phyloP scores from a whole-genome alignment of 2,113 vertebrate genomes.

The Chaenocephalus aceratus region DNA sequence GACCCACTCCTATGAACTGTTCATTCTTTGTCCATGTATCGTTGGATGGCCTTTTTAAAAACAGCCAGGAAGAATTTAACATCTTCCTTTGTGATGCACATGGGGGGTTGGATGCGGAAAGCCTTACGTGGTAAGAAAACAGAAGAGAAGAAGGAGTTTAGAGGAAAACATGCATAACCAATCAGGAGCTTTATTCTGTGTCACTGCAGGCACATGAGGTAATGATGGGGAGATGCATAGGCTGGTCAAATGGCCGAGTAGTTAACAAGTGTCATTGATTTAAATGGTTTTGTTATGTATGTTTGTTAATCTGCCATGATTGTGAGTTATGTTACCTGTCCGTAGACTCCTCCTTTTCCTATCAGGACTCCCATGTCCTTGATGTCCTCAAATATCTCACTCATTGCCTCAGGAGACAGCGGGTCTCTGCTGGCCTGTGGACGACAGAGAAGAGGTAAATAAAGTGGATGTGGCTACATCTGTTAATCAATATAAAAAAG shows the following conservation, averaged over 20 bases:
- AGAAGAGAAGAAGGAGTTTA: not conserved
- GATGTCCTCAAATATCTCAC: constrained; percentile 90
- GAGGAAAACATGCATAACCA: not conserved
- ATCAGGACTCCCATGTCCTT: constrained; percentile 93
- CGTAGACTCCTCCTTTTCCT: constrained; percentile 89
- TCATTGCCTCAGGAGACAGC: constrained; percentile 83
- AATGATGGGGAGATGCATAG: too few relatives aligned
- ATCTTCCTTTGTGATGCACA: constrained; percentile 93
- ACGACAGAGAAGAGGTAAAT: not conserved
- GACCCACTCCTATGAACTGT: not conserved
- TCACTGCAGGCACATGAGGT: not conserved
- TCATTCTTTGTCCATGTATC: constrained; percentile 80
- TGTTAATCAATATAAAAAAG: not conserved
- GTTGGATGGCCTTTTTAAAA: constrained; percentile 85
- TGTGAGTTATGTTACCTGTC: constrained; percentile 85
- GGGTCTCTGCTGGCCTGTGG: constrained; percentile 85
- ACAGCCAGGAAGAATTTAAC: constrained; percentile 90
- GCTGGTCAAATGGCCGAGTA: too few relatives aligned
- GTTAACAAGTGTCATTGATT: too few relatives aligned
- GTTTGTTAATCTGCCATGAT: too few relatives aligned
- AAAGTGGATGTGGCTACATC: not conserved
- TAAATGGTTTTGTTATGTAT: too few relatives aligned
- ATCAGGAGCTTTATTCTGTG: not conserved
- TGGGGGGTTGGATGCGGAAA: constrained; percentile 92
- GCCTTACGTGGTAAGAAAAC: constrained; percentile 78